Percentiles rank a stretch among this genome's conserved stretches.
These are phyloP conservation scores for Homarus americanus DNA, from an alignment of 1,140 invertebrate species.

Conservation along the genomic window DNA sequence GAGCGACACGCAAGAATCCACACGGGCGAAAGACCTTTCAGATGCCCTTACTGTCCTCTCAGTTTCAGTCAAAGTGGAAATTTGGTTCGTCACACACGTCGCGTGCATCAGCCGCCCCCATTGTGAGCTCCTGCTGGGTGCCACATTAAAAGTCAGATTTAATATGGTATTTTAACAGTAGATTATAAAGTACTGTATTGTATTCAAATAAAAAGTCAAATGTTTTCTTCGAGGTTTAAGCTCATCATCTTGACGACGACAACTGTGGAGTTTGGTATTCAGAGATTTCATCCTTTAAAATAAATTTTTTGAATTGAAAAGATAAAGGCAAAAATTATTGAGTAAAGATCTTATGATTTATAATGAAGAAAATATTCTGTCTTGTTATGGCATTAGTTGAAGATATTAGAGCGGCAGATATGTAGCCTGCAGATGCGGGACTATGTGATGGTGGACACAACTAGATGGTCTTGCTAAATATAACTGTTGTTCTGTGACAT, in stretches of 20 bases:
- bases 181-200: background rate
- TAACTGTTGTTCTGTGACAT: slow-evolving; percentile 36
- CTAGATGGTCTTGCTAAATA: background rate
- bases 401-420: background rate
- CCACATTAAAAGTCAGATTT: background rate
- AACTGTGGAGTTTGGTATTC: background rate
- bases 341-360: background rate
- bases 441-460: background rate
- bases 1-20: slow-evolving; percentile 68
- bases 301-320: too few relatives aligned
- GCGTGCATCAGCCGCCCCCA: slow-evolving; percentile 49
- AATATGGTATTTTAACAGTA: background rate
- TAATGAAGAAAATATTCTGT: background rate
- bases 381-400: background rate
- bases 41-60: slow-evolving; percentile 88
- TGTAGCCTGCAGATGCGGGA: background rate
- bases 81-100: slow-evolving; percentile 60
- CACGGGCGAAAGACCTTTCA: slow-evolving; percentile 93
- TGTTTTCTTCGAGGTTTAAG: background rate
- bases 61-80: slow-evolving; percentile 68
- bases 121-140: slow-evolving; percentile 7
- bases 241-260: background rate
- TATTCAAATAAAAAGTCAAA: background rate
- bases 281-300: too few relatives aligned
- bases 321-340: too few relatives aligned